Conservation (phyloP, 2,888 invertebrate genomes). For the Idaea straminata region DNA sequence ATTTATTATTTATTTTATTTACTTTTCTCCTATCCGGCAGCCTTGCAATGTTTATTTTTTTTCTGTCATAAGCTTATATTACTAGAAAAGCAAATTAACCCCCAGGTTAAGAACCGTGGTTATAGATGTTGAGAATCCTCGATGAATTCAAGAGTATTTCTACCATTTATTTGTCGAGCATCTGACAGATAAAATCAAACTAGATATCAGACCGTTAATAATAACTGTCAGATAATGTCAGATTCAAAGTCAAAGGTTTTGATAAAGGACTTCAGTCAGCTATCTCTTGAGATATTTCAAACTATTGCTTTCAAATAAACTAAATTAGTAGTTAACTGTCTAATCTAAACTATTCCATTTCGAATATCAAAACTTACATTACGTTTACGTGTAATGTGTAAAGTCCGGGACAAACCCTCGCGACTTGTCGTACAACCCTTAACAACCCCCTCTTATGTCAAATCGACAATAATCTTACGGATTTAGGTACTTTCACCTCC, state of each 20-base stretch:
- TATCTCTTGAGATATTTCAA: neutral
- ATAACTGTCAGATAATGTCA: neutral
- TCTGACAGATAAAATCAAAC: neutral
- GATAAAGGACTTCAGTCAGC: neutral
- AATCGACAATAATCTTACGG: too few species aligned
- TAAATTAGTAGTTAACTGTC: neutral
- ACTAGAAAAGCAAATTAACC: too few species aligned
- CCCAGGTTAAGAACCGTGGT: too few species aligned
- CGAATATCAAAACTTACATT: neutral
- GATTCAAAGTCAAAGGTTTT: neutral
- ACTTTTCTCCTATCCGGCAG: too few species aligned
- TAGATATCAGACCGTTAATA: neutral
- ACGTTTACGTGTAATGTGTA: neutral
- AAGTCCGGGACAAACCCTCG: neutral
- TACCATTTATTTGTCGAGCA: neutral
- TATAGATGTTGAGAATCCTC: too few species aligned
- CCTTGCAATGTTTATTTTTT: too few species aligned
- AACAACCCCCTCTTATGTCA: too few species aligned
- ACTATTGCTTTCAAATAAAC: constrained; percentile 1
- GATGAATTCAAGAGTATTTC: neutral
- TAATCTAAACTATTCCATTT: neutral
- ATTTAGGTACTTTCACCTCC: too few species aligned
- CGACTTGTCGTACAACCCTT: neutral
- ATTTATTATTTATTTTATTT: too few species aligned
- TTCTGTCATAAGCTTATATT: too few species aligned